Evolutionary conservation across 1,140 invertebrate genomes (phyloP).

Genomic region (Temnothorax longispinosus): DNA sequence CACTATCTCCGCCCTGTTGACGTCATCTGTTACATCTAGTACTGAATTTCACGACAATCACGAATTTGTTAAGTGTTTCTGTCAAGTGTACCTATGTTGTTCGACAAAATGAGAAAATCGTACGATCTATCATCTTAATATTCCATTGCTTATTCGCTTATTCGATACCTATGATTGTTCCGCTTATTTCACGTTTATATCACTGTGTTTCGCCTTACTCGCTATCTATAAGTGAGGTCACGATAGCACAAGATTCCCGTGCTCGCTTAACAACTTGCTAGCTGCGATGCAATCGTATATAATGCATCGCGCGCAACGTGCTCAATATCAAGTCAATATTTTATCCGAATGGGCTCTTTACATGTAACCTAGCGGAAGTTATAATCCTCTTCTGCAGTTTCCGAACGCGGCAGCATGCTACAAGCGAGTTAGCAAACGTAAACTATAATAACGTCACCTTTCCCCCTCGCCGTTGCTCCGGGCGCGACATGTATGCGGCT

Average conservation of each 20-base stretch:
- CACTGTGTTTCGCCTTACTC: not conserved
- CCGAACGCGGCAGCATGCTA: not conserved
- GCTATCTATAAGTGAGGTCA: not conserved
- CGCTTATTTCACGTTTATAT: not conserved
- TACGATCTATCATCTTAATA: not conserved
- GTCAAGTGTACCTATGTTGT: not conserved
- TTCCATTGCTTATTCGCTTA: not conserved
- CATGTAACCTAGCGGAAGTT: conserved; percentile 34
- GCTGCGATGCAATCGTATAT: conserved; percentile 20
- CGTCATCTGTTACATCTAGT: too few species aligned
- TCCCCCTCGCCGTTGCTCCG: not conserved
- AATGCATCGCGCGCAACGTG: not conserved
- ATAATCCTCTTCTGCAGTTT: conserved; percentile 38
- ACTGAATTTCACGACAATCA: not conserved
- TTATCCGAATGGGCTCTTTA: conserved; percentile 42
- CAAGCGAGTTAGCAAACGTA: conserved; percentile 32
- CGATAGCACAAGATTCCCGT: not conserved
- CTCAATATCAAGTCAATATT: conserved; percentile 40
- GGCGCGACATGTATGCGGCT: conserved; percentile 3
- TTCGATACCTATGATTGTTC: not conserved
- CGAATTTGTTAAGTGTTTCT: not conserved
- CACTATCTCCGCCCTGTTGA: too few species aligned
- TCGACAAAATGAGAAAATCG: not conserved
- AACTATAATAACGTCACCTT: conserved; percentile 27
- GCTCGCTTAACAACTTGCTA: not conserved